These are phyloP conservation scores for Diplolepis rosae DNA, from an alignment of 2,888 invertebrate genomes.

Conservation along the genomic window DNA sequence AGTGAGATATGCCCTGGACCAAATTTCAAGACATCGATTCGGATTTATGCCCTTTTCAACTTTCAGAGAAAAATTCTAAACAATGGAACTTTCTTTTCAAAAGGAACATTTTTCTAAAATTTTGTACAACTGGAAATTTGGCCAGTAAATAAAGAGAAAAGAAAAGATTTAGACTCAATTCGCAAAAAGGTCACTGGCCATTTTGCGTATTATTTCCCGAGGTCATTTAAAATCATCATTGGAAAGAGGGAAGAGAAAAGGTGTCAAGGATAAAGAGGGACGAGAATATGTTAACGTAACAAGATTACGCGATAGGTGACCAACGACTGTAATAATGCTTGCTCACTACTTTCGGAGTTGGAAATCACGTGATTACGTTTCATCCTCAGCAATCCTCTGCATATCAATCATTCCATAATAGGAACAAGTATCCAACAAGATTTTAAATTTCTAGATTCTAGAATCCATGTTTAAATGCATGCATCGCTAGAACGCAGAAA, in stretches of 20 bases:
- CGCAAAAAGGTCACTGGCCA: constrained; percentile 57
- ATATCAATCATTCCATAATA: constrained; percentile 10
- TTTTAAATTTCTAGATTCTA: constrained; percentile 24
- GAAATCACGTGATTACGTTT: constrained; percentile 40
- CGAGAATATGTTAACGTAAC: constrained; percentile 53
- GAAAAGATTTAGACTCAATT: no score
- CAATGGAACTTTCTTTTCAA: no score
- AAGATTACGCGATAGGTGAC: constrained; percentile 55
- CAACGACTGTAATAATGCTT: constrained; percentile 31
- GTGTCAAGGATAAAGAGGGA: constrained; percentile 66
- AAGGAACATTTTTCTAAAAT: no score
- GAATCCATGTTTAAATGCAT: neutral
- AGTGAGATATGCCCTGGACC: neutral
- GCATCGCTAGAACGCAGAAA: constrained; percentile 29
- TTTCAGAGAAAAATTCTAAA: no score
- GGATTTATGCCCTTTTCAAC: neutral
- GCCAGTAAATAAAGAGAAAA: no score
- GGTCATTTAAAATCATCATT: constrained; percentile 30
- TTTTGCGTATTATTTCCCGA: constrained; percentile 49
- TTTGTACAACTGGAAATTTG: no score
- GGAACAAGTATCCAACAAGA: neutral
- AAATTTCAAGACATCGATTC: neutral
- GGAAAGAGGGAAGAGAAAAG: constrained; percentile 52
- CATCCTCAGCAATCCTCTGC: neutral
- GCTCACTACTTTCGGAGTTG: neutral